A percentile compares a stretch with the other conserved stretches of the same genome.
Evolutionary conservation across 2,113 vertebrate species (phyloP).

Genomic region (Myotis brandtii): DNA sequence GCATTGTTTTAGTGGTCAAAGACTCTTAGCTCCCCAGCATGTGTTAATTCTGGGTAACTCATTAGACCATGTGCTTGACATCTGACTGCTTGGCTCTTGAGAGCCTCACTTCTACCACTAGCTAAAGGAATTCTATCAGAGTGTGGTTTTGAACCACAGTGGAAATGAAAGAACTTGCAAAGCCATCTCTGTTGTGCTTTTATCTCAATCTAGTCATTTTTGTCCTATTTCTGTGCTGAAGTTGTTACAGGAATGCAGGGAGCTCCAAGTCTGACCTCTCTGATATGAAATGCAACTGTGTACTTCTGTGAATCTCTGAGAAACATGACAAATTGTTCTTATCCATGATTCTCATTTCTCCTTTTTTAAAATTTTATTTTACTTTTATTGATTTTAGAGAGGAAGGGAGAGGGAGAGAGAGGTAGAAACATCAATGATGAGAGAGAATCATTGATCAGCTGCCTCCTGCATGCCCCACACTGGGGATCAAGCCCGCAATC

Average conservation of each 20-base stretch:
- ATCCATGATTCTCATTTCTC: not conserved
- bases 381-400: too few species aligned
- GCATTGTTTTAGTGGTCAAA: not conserved
- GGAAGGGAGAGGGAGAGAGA: too few species aligned
- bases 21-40: not conserved
- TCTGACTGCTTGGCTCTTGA: not conserved
- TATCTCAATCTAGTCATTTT: slow-evolving; percentile 65
- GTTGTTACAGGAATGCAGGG: slow-evolving; percentile 15
- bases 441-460: too few species aligned
- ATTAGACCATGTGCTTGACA: not conserved
- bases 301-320: slow-evolving; percentile 12
- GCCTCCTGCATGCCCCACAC: too few species aligned
- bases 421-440: too few species aligned
- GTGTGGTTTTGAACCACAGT: not conserved
- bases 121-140: not conserved
- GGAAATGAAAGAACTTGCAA: slow-evolving; percentile 56
- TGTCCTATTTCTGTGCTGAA: fast-evolving
- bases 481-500: too few species aligned
- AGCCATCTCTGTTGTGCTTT: slow-evolving; percentile 51
- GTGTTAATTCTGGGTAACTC: not conserved
- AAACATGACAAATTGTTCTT: slow-evolving; percentile 52
- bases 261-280: slow-evolving; percentile 40
- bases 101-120: not conserved
- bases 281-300: not conserved
- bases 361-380: not conserved